Conservation (phyloP, 37 sponge, comb jelly and placozoan genomes). For the Geodia barretti region DNA sequence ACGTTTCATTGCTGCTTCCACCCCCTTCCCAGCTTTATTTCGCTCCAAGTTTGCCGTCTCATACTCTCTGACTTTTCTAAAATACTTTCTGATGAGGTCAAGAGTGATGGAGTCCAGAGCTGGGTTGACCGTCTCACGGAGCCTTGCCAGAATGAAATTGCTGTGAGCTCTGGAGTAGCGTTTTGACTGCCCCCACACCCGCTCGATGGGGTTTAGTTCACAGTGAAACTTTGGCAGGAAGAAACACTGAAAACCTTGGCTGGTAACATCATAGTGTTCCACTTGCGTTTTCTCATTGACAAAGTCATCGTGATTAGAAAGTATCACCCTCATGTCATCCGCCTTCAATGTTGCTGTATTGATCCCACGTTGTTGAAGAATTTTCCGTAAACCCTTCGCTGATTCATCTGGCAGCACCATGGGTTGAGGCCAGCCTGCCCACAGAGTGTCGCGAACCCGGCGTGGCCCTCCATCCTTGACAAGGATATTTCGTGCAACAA, state of each 20-base stretch:
- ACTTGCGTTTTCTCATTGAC: constrained; percentile 9
- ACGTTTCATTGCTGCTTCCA: not conserved
- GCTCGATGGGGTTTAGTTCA: constrained; percentile 41
- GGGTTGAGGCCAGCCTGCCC: not conserved
- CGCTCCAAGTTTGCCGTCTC: constrained; percentile 24
- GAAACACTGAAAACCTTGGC: not conserved
- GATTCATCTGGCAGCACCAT: constrained; percentile 2
- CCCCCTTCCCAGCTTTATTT: not conserved
- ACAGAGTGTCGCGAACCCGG: not conserved
- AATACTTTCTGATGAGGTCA: constrained; percentile 30
- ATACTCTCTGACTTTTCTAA: constrained; percentile 21
- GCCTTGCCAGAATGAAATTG: constrained; percentile 14
- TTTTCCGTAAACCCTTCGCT: not conserved
- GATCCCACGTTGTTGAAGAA: constrained; percentile 2
- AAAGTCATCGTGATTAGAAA: constrained; percentile 20
- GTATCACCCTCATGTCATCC: constrained; percentile 8
- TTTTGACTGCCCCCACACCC: constrained; percentile 22
- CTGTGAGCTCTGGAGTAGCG: constrained; percentile 19
- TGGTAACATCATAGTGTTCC: not conserved
- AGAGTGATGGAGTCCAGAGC: constrained; percentile 13
- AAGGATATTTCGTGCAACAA: not conserved
- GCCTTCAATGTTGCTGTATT: constrained; percentile 3
- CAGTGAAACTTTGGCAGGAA: constrained; percentile 3
- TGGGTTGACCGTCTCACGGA: not conserved
- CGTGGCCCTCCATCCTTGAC: not conserved